Evolutionary conservation across 2,888 invertebrate genomes (phyloP).

Genomic region (Uloborus plumipes): DNA sequence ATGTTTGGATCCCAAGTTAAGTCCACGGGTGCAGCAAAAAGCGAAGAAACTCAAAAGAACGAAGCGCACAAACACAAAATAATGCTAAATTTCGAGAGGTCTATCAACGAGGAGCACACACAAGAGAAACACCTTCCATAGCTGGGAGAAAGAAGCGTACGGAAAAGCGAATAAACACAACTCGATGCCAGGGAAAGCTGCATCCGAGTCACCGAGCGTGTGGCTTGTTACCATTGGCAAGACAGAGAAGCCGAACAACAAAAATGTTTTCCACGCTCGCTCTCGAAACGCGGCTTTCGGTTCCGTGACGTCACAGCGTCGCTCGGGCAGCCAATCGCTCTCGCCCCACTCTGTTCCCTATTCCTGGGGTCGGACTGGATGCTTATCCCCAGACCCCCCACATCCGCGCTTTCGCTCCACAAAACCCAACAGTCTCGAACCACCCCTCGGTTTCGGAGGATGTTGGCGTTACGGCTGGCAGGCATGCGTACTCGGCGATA

Average conservation of each 20-base stretch:
- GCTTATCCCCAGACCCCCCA: conserved; percentile 37
- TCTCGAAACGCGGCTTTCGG: background rate
- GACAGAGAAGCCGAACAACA: conserved; percentile 23
- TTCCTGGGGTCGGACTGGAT: conserved; percentile 11
- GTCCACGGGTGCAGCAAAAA: too few species aligned
- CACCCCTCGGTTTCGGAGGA: too few species aligned
- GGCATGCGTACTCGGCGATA: conserved; percentile 42
- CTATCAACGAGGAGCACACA: too few species aligned
- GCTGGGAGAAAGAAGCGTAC: background rate
- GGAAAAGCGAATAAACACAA: conserved; percentile 17
- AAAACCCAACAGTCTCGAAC: conserved; percentile 37
- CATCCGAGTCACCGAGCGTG: background rate
- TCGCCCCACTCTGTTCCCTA: conserved; percentile 14
- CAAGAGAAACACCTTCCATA: too few species aligned
- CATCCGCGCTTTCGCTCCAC: conserved; percentile 51
- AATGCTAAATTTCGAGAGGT: too few species aligned
- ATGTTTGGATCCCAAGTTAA: too few species aligned
- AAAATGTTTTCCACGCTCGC: conserved; percentile 11
- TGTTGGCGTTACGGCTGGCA: background rate
- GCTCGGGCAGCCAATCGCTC: conserved; percentile 38
- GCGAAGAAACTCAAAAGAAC: too few species aligned
- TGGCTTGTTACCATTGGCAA: background rate
- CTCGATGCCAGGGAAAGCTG: conserved; percentile 35
- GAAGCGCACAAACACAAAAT: too few species aligned
- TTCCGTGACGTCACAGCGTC: conserved; percentile 36